Percentiles rank a stretch among this genome's conserved stretches.
phyloP scores from a whole-genome alignment of 2,797 vertebrate species.

The Catamblyrhynchus diadema region DNA sequence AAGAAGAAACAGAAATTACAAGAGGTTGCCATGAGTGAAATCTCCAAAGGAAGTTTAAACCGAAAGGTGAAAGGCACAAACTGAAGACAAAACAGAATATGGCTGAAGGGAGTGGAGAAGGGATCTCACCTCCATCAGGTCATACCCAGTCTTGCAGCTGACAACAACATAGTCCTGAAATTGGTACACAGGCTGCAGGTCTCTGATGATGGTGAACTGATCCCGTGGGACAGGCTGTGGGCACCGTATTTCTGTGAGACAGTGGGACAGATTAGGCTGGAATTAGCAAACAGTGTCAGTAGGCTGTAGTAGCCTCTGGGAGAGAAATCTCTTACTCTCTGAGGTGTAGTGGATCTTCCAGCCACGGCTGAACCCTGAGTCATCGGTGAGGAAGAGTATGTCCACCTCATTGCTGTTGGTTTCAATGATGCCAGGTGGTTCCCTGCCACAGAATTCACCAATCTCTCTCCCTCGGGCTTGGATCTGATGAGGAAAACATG shows the following conservation, averaged over 20 bases:
- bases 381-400: slow-evolving; percentile 76
- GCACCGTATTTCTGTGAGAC: slow-evolving; percentile 72
- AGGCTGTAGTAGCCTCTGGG: not conserved
- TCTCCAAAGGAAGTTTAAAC: not conserved
- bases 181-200: slow-evolving; percentile 66
- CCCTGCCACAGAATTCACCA: slow-evolving; percentile 73
- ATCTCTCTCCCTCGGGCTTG: slow-evolving; percentile 50
- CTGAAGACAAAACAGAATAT: not conserved
- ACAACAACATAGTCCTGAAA: slow-evolving; percentile 75
- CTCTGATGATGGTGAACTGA: slow-evolving; percentile 71
- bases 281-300: not conserved
- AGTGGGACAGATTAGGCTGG: not conserved
- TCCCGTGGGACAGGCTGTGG: slow-evolving; percentile 71
- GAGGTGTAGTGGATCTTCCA: slow-evolving; percentile 79
- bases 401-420: slow-evolving; percentile 75
- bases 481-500: slow-evolving; percentile 54
- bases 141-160: slow-evolving; percentile 75
- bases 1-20: not conserved
- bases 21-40: not conserved
- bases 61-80: not conserved
- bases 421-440: slow-evolving; percentile 64
- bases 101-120: not conserved
- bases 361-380: slow-evolving; percentile 76
- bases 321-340: slow-evolving; percentile 59
- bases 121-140: slow-evolving; percentile 72